phyloP scores from a whole-genome alignment of 1,140 invertebrate genomes.

The Procambarus clarkii region DNA sequence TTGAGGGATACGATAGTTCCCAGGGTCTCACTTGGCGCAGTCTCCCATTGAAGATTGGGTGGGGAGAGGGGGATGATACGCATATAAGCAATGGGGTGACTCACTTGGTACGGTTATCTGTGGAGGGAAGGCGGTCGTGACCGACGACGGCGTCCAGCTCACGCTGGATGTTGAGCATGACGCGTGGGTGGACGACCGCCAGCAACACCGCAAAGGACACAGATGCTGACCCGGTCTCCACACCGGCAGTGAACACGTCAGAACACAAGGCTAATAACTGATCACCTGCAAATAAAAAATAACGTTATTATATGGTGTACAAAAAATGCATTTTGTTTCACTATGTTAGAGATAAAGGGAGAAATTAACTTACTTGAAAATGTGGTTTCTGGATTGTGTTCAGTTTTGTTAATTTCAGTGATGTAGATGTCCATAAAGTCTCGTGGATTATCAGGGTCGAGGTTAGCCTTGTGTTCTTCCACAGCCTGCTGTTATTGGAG shows the following conservation, averaged over 20 bases:
- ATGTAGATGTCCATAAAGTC: slow-evolving; percentile 77
- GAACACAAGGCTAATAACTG: slow-evolving; percentile 71
- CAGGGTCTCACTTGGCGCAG: background rate
- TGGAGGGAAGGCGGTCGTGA: slow-evolving; percentile 82
- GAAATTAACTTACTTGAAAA: slow-evolving; percentile 41
- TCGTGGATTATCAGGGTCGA: slow-evolving; percentile 74
- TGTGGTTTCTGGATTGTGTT: slow-evolving; percentile 42
- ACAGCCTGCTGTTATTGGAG: slow-evolving; percentile 60
- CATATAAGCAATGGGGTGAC: slow-evolving; percentile 86
- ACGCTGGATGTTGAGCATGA: slow-evolving; percentile 87
- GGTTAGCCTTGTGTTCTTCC: slow-evolving; percentile 74
- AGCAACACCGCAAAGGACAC: slow-evolving; percentile 59
- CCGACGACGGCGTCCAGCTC: slow-evolving; percentile 92
- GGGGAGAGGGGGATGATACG: slow-evolving; percentile 79
- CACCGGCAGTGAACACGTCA: slow-evolving; percentile 80
- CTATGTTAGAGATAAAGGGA: background rate
- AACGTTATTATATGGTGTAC: background rate
- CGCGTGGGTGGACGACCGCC: slow-evolving; percentile 88
- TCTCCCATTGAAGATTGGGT: background rate
- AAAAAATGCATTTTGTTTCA: background rate
- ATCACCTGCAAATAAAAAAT: slow-evolving; percentile 43
- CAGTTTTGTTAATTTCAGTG: slow-evolving; percentile 73
- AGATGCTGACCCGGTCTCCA: slow-evolving; percentile 51
- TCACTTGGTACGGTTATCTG: slow-evolving; percentile 87
- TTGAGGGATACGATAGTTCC: no score